A percentile compares a stretch with the other conserved stretches of the same genome.
Evolutionary conservation across 2,888 invertebrate genomes (phyloP).

Genomic region (Apotomis turbidana): DNA sequence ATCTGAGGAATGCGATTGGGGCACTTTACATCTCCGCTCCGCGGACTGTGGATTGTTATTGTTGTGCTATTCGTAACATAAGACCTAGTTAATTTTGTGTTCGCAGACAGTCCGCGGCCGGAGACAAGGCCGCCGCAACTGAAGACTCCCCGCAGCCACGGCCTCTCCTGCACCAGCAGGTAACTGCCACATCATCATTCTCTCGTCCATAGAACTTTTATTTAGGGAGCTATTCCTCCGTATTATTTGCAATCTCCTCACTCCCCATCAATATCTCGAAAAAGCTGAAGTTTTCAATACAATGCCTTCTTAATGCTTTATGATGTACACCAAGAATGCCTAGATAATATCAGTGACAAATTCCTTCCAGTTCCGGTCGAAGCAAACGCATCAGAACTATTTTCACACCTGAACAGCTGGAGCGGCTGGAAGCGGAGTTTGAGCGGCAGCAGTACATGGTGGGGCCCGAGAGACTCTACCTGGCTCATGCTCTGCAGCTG

Average conservation of each 20-base stretch:
- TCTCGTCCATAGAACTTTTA: no score
- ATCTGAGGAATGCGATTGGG: no score
- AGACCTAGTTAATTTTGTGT: neutral
- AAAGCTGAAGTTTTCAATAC: no score
- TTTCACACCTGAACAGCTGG: conserved; percentile 98
- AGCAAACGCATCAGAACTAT: conserved; percentile 97
- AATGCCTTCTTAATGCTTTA: no score
- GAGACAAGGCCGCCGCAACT: conserved; percentile 66
- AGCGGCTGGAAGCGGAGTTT: conserved; percentile 96
- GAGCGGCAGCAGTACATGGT: conserved; percentile 99
- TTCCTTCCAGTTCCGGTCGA: conserved; percentile 75
- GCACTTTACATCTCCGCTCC: no score
- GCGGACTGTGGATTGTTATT: no score
- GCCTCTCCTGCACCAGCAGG: conserved; percentile 71
- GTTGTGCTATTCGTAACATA: no score
- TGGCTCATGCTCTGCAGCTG: conserved; percentile 93
- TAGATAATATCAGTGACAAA: neutral
- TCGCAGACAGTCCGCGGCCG: conserved; percentile 70
- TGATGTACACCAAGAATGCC: no score
- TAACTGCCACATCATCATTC: conserved; percentile 40
- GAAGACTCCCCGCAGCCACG: conserved; percentile 63
- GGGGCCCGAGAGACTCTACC: conserved; percentile 95
- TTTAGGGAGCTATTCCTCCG: no score
- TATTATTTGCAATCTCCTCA: no score
- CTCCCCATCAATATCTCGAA: no score